phyloP scores from a whole-genome alignment of 2,888 invertebrate species.

The Chloromyia formosa region DNA sequence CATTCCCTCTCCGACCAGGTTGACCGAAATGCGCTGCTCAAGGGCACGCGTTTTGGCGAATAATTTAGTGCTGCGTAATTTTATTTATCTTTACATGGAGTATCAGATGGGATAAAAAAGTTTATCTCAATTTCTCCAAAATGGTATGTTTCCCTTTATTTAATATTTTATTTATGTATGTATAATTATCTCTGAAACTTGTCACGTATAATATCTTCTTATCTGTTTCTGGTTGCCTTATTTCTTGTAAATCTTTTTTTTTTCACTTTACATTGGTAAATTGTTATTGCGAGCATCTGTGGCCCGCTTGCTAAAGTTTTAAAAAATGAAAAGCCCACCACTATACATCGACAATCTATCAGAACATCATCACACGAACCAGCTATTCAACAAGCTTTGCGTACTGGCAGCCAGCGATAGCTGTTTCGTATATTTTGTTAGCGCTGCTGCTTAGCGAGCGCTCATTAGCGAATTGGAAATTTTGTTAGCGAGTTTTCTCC shows the following conservation, averaged over 20 bases:
- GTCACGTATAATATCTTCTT: too few relatives aligned
- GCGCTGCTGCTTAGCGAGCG: constrained; percentile 34
- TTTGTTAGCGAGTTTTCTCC: constrained; percentile 36
- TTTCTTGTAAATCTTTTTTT: not conserved
- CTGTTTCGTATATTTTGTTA: constrained; percentile 13
- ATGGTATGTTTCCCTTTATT: too few relatives aligned
- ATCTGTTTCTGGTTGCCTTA: too few relatives aligned
- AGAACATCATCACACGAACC: not conserved
- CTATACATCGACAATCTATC: not conserved
- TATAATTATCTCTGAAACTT: too few relatives aligned
- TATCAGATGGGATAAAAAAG: too few relatives aligned
- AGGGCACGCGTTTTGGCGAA: too few relatives aligned
- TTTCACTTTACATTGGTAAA: not conserved
- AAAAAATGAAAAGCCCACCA: constrained; percentile 9
- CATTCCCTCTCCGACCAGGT: too few relatives aligned
- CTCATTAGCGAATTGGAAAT: constrained; percentile 36
- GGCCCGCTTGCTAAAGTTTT: not conserved
- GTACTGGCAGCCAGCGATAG: constrained; percentile 6
- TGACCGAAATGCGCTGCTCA: too few relatives aligned
- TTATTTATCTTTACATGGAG: too few relatives aligned
- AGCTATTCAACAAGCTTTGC: constrained; percentile 1
- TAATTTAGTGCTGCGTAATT: too few relatives aligned
- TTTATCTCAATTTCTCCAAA: too few relatives aligned
- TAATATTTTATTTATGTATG: too few relatives aligned
- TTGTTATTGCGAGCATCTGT: not conserved